A percentile compares a stretch with the other conserved stretches of the same genome.
Evolutionary conservation across 1,140 invertebrate species (phyloP).

Genomic region (Amphibalanus amphitrite): DNA sequence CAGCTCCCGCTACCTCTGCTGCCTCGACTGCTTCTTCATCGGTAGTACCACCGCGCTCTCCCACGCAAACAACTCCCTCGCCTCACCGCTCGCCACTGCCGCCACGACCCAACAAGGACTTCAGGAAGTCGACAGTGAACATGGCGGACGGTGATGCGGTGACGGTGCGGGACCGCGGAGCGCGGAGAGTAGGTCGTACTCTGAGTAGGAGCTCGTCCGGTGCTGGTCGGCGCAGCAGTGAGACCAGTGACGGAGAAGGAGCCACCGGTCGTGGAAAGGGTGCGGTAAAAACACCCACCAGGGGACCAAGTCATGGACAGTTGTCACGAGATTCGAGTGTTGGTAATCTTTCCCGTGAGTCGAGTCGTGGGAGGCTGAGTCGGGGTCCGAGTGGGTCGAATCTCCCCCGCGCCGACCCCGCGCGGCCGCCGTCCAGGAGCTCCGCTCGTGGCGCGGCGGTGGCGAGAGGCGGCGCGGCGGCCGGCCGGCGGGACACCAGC

Average conservation of each 20-base stretch:
- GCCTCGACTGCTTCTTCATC: neutral
- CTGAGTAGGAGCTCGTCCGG: neutral
- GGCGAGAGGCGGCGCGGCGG: no score
- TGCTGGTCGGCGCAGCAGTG: neutral
- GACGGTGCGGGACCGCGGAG: neutral
- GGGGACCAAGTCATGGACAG: no score
- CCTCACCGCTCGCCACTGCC: no score
- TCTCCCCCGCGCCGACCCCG: neutral
- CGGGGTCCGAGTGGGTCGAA: neutral
- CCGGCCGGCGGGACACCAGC: neutral
- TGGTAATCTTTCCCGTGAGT: neutral
- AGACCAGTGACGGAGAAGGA: neutral
- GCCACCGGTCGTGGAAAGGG: no score
- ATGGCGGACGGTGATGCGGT: neutral
- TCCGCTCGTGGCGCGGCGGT: no score
- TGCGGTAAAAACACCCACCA: no score
- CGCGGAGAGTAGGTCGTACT: no score
- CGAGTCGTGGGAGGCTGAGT: neutral
- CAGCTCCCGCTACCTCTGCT: no score
- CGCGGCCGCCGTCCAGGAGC: neutral
- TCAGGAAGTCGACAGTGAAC: neutral
- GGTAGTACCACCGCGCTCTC: no score
- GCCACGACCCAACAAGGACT: neutral
- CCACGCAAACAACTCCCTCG: no score
- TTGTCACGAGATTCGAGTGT: neutral